Evolutionary conservation across 2,888 invertebrate genomes (phyloP), one percentile per base, ranked within the genome.

Genomic region (Melangyna quadrimaculata): DNA sequence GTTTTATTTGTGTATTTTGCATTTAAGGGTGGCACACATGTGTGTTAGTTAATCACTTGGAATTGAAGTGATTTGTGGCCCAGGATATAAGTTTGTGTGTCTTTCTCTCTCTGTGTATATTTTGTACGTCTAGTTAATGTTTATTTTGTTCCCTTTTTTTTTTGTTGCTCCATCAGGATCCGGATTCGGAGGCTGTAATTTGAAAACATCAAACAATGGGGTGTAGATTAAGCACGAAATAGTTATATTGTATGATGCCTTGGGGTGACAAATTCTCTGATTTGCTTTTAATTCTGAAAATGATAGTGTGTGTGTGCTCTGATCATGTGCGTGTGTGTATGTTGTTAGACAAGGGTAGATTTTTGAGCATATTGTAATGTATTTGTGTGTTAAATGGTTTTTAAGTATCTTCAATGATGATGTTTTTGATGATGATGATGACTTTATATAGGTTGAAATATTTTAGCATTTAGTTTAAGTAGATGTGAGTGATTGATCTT

Each of bases 41-140:
- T 80, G 86, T 78, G 81, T 81, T 81, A 78, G 81, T 86, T 86
- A 86, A 86, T 86, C 81, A 80, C 77, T 81, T 65, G 77, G 81
- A 81, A 81, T 86, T 86, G 86, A 81, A 78, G 81, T 81, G 86
- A 86, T 86, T 86, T 86, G 81, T 86, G 81, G 81, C 73, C 48
- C 37, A 53, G 29, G 55, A 59, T 43, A 29, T 22, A 9, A 32
- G 14, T 12, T 24, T 74, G 9, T 27, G 32, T 35, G 53, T 67
- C 37, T 70, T 17, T 67, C 19, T 43, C 3, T 40, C 3, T 48
- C 5, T 48, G 29, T 48, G 17, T 69, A 57, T 78, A 35, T 17
- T 70, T 70, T 61, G 14, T 65, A 32, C 29, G 51, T 40, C 55
- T 70, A 53, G 37, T 24, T 19, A 65, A 19, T 37, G 14, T n/a